Percentiles rank a stretch among this genome's conserved stretches.
Evolutionary conservation across 2,113 vertebrate genomes (phyloP).

Genomic region (Bettongia penicillata): DNA sequence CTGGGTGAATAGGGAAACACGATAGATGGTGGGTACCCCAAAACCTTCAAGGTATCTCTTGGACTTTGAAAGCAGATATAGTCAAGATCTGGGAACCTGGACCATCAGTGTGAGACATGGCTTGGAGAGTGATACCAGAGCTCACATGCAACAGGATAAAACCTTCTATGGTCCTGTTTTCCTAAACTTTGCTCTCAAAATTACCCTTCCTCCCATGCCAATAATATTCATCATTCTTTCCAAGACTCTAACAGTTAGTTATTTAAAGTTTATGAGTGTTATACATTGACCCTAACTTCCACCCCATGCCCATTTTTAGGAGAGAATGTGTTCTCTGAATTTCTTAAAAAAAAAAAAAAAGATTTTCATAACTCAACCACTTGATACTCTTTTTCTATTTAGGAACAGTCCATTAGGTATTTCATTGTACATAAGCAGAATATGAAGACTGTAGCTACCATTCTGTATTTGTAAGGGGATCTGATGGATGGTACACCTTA

Average conservation of each 20-base stretch:
- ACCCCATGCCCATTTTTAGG: background rate
- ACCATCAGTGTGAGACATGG: background rate
- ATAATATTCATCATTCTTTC: background rate
- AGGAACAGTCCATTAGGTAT: background rate
- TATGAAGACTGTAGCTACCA: background rate
- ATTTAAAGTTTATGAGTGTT: background rate
- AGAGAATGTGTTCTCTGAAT: background rate
- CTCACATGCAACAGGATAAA: background rate
- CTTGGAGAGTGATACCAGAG: background rate
- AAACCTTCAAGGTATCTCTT: background rate
- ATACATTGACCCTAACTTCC: constrained; percentile 14
- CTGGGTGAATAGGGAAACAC: background rate
- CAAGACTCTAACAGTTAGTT: constrained; percentile 30
- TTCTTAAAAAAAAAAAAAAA: background rate
- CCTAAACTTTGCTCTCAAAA: constrained; percentile 27
- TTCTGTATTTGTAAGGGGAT: background rate
- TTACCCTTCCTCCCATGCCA: background rate
- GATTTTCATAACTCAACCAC: background rate
- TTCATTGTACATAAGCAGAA: background rate
- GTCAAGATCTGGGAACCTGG: background rate
- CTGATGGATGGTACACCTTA: constrained; percentile 62
- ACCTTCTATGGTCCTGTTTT: background rate
- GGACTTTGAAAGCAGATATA: background rate
- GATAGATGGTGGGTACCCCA: background rate
- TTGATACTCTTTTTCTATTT: background rate